Conservation (phyloP, 2,888 invertebrate genomes). For the Criorhina ranunculi region DNA sequence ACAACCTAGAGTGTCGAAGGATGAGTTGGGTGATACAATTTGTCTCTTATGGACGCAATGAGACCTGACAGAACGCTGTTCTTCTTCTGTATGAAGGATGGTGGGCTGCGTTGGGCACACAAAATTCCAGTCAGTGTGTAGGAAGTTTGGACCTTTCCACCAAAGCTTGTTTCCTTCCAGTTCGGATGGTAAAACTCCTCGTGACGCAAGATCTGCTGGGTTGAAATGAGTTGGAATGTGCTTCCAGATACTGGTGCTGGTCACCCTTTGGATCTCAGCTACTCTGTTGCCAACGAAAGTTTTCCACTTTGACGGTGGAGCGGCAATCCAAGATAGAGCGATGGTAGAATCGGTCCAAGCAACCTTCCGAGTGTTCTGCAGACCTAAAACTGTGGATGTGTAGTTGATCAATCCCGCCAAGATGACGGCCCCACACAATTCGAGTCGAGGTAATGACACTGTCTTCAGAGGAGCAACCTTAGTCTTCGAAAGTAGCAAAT, state of each 20-base stretch:
- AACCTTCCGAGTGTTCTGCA: neutral
- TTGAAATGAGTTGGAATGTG: conserved; percentile 41
- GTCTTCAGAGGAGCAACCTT: conserved; percentile 24
- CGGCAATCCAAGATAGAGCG: conserved; percentile 14
- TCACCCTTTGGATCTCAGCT: conserved; percentile 30
- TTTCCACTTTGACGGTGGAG: conserved; percentile 2
- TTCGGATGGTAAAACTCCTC: conserved; percentile 30
- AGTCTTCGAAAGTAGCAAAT: conserved; percentile 24
- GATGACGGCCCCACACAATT: conserved; percentile 33
- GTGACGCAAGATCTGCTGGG: conserved; percentile 38
- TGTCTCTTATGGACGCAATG: neutral
- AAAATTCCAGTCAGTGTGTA: conserved; percentile 5
- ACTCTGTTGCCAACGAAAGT: conserved; percentile 27
- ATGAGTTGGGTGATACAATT: neutral
- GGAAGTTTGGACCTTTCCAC: conserved; percentile 56
- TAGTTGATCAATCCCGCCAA: conserved; percentile 1
- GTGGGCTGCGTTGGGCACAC: neutral
- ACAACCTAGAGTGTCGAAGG: neutral
- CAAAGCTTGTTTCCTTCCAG: conserved; percentile 20
- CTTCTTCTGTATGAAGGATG: neutral
- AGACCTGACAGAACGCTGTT: neutral
- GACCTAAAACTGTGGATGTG: neutral
- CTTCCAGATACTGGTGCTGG: conserved; percentile 17
- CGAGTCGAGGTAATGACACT: conserved; percentile 1
- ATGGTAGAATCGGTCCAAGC: conserved; percentile 43